Percentiles rank a stretch among this genome's conserved stretches.
phyloP scores from a whole-genome alignment of 1,140 invertebrate genomes.

The Mylabris phalerata region DNA sequence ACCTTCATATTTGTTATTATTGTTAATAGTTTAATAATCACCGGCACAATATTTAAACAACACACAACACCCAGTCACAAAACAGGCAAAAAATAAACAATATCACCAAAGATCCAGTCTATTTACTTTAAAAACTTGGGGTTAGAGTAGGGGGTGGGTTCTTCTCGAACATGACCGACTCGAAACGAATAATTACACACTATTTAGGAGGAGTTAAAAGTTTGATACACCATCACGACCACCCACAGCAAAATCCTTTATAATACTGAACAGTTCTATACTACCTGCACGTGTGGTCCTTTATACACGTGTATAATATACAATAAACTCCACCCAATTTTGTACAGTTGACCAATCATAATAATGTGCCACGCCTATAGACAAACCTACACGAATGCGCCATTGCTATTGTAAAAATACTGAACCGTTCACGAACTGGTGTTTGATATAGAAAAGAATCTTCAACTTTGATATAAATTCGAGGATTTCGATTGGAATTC shows the following conservation, averaged over 20 bases:
- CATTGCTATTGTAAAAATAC: slow-evolving; percentile 22
- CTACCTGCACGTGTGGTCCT: slow-evolving; percentile 37
- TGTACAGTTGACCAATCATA: slow-evolving; percentile 19
- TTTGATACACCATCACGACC: slow-evolving; percentile 19
- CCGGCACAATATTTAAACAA: slow-evolving; percentile 13
- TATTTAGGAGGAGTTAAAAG: slow-evolving; percentile 33
- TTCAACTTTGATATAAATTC: too few relatives aligned
- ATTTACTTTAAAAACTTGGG: slow-evolving; percentile 38
- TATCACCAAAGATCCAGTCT: slow-evolving; percentile 36
- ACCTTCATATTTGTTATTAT: slow-evolving; percentile 5
- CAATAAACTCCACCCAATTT: slow-evolving; percentile 17
- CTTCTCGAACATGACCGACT: slow-evolving; percentile 20
- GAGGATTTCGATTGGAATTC: too few relatives aligned
- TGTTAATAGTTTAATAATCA: not conserved
- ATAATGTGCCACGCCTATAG: slow-evolving; percentile 20
- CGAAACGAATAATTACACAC: slow-evolving; percentile 22
- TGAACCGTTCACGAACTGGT: too few relatives aligned
- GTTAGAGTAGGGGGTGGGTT: slow-evolving; percentile 35
- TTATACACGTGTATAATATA: slow-evolving; percentile 32
- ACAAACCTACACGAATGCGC: slow-evolving; percentile 20
- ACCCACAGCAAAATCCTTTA: slow-evolving; percentile 35
- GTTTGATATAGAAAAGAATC: too few relatives aligned
- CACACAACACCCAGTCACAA: slow-evolving; percentile 22
- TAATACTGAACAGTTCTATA: slow-evolving; percentile 24
- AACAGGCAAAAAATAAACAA: slow-evolving; percentile 43